Evolutionary conservation across 2,113 vertebrate genomes (phyloP), one percentile per base, ranked within the genome.

Genomic region (Rutilus rutilus): DNA sequence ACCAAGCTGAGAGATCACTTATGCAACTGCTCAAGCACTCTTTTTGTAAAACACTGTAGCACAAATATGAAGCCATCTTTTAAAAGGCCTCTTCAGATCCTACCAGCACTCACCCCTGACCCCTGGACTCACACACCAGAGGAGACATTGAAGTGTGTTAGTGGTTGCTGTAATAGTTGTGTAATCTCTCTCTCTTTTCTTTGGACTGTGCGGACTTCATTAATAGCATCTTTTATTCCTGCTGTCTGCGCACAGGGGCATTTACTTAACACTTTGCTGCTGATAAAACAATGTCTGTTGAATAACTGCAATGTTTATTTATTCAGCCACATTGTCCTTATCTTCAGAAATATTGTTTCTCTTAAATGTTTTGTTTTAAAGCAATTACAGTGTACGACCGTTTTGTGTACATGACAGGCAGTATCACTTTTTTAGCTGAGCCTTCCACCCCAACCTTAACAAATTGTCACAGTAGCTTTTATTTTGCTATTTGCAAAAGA

Each of bases 191-290:
- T 62, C 62, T 59, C 78, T 78, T 10, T 25, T 90, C 88, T 65
- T 88, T 14, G 89, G 89, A 88, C 85, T 78, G 82, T 88, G 73
- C 59, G 33, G 87, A 91, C 79, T 88, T 91, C 86, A 91, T 93
- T 92, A 89, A 90, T 88, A 91, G 59, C 17, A 50, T 86, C 78
- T 84, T 87, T 92, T 87, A 77, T 90, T 90, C 91, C 90, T 86
- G 85, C 89, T 74, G 85, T 86, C 52, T 17, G 30, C 86, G 87
- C 75, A 64, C 78, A 87, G 81, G 33, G 87, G 87, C 89, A 92
- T 87, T 90, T 90, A 90, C 87, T 93, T 89, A 87, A 78, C 86
- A 85, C 60, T 25, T 84, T 89, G 62, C 85, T 89, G 67, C 5
- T 50, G 84, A 69, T 85, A 62, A 89, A 86, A 67, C 54, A 77